These are phyloP conservation scores for Gonatopus flavifemur DNA, from an alignment of 1,140 invertebrate species.

Conservation along the genomic window DNA sequence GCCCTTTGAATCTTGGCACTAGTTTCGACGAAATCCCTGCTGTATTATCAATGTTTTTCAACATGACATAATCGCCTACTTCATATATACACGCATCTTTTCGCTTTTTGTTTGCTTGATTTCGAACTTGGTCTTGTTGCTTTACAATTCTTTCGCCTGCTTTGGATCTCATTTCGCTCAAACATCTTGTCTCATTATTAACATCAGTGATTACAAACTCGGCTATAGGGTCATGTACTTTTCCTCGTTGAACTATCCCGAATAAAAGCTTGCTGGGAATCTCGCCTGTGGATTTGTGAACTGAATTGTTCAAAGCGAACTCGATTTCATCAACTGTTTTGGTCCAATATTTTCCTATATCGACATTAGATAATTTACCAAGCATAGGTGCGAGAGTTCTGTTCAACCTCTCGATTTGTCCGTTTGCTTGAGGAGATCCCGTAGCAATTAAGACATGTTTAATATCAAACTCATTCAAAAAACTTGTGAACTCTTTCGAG, in stretches of 20 bases:
- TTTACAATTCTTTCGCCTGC: conserved; percentile 9
- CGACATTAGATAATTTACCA: conserved; percentile 22
- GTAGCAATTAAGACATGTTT: conserved; percentile 20
- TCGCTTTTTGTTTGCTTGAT: conserved; percentile 19
- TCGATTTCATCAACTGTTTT: conserved; percentile 21
- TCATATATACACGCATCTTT: conserved; percentile 20
- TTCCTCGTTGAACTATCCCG: conserved; percentile 28
- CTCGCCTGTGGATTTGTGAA: conserved; percentile 21
- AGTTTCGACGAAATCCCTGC: conserved; percentile 29
- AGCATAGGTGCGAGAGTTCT: conserved; percentile 22
- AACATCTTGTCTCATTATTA: neutral
- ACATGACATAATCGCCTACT: conserved; percentile 33
- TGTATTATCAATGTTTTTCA: conserved; percentile 27
- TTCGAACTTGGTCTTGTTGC: conserved; percentile 9
- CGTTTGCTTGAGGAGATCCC: conserved; percentile 24
- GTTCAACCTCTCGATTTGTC: conserved; percentile 18
- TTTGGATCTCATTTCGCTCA: neutral
- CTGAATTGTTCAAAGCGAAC: conserved; percentile 31
- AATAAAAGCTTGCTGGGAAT: conserved; percentile 28
- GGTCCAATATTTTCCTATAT: conserved; percentile 22
- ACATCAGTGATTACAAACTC: conserved; percentile 9
- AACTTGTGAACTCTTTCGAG: conserved; percentile 27
- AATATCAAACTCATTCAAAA: conserved; percentile 13
- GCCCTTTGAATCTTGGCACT: conserved; percentile 30
- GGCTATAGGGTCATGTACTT: conserved; percentile 14